Base-by-base conservation (phyloP, 2,113 vertebrate genomes). In the Rhombomys opimus region DNA sequence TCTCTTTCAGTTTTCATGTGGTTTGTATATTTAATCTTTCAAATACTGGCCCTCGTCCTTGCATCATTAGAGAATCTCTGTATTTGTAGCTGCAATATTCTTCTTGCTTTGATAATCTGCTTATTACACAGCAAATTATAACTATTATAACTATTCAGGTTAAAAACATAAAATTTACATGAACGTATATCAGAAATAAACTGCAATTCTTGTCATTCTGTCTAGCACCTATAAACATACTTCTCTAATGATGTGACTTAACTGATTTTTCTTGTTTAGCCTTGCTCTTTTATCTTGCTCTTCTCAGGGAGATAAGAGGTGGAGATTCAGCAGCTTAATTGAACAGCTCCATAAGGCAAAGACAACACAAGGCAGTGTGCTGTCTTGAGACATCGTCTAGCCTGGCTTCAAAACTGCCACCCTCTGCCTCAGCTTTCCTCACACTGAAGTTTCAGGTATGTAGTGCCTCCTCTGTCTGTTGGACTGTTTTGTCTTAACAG, bases 151-250 rank as follows among this genome's bases (percentile, higher is more conserved):
- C 5, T 82, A 77, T 82, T 92, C 52, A 94, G 35, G 25, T 72
- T 94, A 90, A 89, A 75, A 81, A 81, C 88, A 80, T 81, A 22
- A 92, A 95, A 70, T 90, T 90, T 87, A 23, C 68, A 70, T 61
- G 88, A 93, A 91, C 0, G 17, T 20, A n/a, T 72, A 70, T n/a
- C 70, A 9, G n/a, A 88, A 32, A 59, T 30, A 41, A 63, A 38
- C 80, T 75, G 5, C 9, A 32, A 61, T 84, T 86, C 32, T 46
- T 32, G 78, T 86, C 5, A 84, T 65, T 94, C 46, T 88, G 30
- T 63, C 12, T 80, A 59, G 57, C 35, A 61, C 35, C 38, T 15
- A 23, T 76, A 87, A 94, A 94, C 76, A 67, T 22, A 72, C 65
- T 94, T 94, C 38, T 82, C 22, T 82, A 96, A 65, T 52, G 50